Base-by-base conservation (phyloP, 2,113 vertebrate genomes). In the Lamprotornis superbus region DNA sequence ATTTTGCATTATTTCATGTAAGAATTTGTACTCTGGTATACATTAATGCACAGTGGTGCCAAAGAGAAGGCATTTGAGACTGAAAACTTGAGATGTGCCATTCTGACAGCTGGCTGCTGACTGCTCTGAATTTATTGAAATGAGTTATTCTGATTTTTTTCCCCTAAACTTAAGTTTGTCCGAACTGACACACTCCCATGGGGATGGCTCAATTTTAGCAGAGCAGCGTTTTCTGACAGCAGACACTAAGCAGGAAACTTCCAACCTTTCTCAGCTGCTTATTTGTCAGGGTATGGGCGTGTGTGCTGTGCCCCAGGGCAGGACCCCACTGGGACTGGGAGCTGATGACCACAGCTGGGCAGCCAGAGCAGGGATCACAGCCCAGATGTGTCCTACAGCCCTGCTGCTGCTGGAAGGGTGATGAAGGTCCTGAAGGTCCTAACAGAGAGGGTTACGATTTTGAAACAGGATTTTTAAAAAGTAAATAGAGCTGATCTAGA, bases 61-160 rank as follows among this genome's bases (percentile, higher is more conserved):
- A 90, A 91, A 90, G 23, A 95, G 74, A 93, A 89, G 57, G 53
- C 49, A 69, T 79, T 91, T 91, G 81, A 94, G 78, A 61, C 78
- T 53, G 74, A 70, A 84, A 91, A 90, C 33, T 80, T 90, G 75
- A 73, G 87, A 79, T 68, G 39, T 57, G 85, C 91, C 63, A 21
- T 80, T 95, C 78, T 95, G 96, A 92, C 95, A 97, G 87, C 67
- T 78, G 57, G 49, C 65, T 76, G 69, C 67, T 84, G 90, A 74
- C 70, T 80, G 83, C 59, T 90, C 12, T 27, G 70, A 87, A 65
- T 83, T 91, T 88, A 80, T 65, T 94, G 67, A 88, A 93, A 95
- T 59, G 12, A 95, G 67, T 67, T 87, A 57, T 53, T 90, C 27
- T 69, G 42, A 15, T 27, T 57, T 77, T 67, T 61, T 16, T 1